phyloP scores from a whole-genome alignment of 1,140 invertebrate species.

The Drosophila fuyamai region DNA sequence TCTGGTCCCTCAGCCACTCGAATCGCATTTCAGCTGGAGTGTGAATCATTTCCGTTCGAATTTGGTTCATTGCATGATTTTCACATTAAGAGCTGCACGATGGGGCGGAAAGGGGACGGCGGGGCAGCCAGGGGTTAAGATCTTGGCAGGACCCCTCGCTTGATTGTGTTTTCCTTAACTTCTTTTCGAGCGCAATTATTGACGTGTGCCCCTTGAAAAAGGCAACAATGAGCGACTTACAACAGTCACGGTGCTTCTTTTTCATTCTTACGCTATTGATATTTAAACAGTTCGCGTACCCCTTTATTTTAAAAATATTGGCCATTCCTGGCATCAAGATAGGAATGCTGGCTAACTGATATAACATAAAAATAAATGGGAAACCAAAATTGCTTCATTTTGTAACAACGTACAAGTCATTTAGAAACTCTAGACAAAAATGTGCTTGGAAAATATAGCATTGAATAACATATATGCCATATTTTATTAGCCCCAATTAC shows the following conservation, averaged over 20 bases:
- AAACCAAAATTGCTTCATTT: too few relatives aligned
- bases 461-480: too few relatives aligned
- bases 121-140: slow-evolving; percentile 14
- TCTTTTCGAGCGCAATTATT: slow-evolving; percentile 78
- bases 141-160: slow-evolving; percentile 51
- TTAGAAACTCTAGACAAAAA: too few relatives aligned
- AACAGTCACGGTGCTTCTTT: slow-evolving; percentile 5
- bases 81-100: slow-evolving; percentile 64
- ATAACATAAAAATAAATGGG: too few relatives aligned
- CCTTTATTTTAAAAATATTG: background rate
- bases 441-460: too few relatives aligned
- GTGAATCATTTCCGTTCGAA: slow-evolving; percentile 82
- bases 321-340: background rate
- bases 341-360: too few relatives aligned
- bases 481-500: too few relatives aligned
- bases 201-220: slow-evolving; percentile 67
- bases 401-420: too few relatives aligned
- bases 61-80: slow-evolving; percentile 83
- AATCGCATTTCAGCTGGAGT: slow-evolving; percentile 67
- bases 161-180: slow-evolving; percentile 75
- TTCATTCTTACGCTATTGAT: slow-evolving; percentile 1
- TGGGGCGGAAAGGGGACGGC: background rate
- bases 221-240: slow-evolving; percentile 4
- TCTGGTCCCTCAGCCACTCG: slow-evolving; percentile 28
- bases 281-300: slow-evolving; percentile 1